Evolutionary conservation across 2,888 invertebrate genomes (phyloP).

Genomic region (Tenthredo distinguenda): DNA sequence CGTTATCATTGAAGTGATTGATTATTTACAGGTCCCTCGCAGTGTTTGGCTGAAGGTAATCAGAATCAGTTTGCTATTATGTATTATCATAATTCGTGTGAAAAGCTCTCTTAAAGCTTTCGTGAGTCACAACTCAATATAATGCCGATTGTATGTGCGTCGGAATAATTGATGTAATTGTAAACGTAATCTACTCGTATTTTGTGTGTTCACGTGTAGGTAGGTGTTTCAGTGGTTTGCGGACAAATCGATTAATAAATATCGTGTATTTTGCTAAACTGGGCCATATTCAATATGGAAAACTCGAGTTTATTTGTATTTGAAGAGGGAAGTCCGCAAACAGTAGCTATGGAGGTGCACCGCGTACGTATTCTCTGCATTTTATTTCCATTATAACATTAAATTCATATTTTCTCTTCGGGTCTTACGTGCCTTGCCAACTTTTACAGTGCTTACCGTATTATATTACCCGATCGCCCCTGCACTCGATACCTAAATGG

Average conservation of each 20-base stretch:
- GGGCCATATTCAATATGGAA: not conserved
- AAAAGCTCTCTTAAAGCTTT: not conserved
- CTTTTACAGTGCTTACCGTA: constrained; percentile 22
- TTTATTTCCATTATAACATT: constrained; percentile 31
- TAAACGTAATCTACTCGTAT: constrained; percentile 3
- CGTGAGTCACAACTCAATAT: not conserved
- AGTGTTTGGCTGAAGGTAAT: not conserved
- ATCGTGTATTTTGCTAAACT: not conserved
- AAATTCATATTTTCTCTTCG: constrained; percentile 31
- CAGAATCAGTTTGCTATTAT: not conserved
- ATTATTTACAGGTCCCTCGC: not conserved
- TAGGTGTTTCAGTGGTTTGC: not conserved
- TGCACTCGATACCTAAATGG: not conserved
- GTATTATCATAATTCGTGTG: constrained; percentile 3
- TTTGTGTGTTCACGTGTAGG: not conserved
- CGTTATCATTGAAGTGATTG: not conserved
- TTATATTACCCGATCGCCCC: not conserved
- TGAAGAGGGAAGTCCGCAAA: constrained; percentile 23
- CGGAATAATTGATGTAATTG: constrained; percentile 12
- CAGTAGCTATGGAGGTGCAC: not conserved
- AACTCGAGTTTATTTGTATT: not conserved
- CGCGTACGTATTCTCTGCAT: constrained; percentile 2
- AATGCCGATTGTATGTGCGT: not conserved
- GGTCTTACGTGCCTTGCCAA: constrained; percentile 40
- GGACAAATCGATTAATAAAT: not conserved